Conservation (phyloP, 2,888 invertebrate genomes). For the Euphydryas editha region DNA sequence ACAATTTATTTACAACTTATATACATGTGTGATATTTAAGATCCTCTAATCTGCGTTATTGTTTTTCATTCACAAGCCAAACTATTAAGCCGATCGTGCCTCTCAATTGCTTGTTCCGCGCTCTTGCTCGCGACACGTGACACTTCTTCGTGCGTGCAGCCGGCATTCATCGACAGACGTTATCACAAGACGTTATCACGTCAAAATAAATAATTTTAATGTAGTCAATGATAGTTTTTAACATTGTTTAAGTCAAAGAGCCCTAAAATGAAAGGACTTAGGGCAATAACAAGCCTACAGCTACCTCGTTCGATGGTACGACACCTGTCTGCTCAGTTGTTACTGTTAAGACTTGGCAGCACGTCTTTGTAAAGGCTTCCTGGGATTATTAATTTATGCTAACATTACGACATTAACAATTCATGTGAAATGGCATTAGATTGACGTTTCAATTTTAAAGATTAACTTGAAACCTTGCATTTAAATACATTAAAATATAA, state of each 20-base stretch:
- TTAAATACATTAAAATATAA: not conserved
- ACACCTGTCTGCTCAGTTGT: conserved; percentile 5
- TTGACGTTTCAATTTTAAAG: conserved; percentile 10
- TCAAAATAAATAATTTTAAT: not conserved
- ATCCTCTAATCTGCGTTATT: no score
- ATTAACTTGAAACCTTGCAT: not conserved
- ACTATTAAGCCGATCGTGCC: no score
- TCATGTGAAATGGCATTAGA: conserved; percentile 3
- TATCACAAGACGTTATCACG: no score
- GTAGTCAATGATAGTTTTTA: not conserved
- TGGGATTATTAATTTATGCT: conserved; percentile 25
- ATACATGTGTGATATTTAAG: no score
- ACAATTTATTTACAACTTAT: no score
- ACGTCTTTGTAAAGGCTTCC: conserved; percentile 15
- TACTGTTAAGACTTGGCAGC: conserved; percentile 10
- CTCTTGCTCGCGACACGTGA: no score
- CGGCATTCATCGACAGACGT: no score
- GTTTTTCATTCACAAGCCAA: no score
- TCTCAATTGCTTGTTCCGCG: no score
- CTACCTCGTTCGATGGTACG: conserved; percentile 8
- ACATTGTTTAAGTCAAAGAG: not conserved
- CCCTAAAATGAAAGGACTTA: not conserved
- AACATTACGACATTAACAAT: conserved; percentile 4
- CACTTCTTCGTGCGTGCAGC: no score
- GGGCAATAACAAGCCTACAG: not conserved